Percentiles rank a stretch among this genome's conserved stretches.
Evolutionary conservation across 2,888 invertebrate genomes (phyloP).

Genomic region (Bibio marci): DNA sequence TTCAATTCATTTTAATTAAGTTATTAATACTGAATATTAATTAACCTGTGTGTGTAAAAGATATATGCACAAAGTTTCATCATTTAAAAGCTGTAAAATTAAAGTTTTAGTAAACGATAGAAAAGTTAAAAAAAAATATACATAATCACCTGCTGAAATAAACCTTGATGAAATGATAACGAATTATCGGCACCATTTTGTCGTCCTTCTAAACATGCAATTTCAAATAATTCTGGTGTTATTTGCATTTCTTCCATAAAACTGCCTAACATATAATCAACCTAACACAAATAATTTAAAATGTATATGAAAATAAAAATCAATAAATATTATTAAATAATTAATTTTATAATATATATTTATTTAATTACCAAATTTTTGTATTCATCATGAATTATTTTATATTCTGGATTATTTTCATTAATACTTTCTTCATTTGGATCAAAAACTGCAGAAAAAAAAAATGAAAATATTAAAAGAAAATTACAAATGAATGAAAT

Average conservation of each 20-base stretch:
- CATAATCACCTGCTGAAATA: slow-evolving; percentile 34
- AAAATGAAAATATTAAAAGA: background rate
- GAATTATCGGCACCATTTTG: slow-evolving; percentile 32
- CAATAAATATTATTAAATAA: slow-evolving; percentile 1
- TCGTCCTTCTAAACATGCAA: slow-evolving; percentile 44
- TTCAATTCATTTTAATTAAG: too few relatives aligned
- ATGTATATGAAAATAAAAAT: background rate
- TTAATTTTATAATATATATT: background rate
- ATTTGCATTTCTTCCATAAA: slow-evolving; percentile 89
- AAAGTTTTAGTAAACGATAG: too few relatives aligned
- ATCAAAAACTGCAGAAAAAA: slow-evolving; percentile 49
- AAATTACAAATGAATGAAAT: background rate
- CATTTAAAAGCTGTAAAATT: too few relatives aligned
- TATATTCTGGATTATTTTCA: slow-evolving; percentile 54
- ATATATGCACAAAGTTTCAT: too few relatives aligned
- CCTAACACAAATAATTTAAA: slow-evolving; percentile 27
- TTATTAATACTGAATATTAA: too few relatives aligned
- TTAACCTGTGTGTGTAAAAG: too few relatives aligned
- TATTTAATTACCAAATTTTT: slow-evolving; percentile 53
- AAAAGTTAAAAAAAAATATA: background rate
- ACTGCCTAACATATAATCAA: slow-evolving; percentile 78
- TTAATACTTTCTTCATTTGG: slow-evolving; percentile 44
- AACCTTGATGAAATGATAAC: slow-evolving; percentile 40
- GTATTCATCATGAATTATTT: slow-evolving; percentile 65
- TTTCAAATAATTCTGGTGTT: slow-evolving; percentile 71